Evolutionary conservation across 2,797 vertebrate genomes (phyloP).

Genomic region (Lithobates pipiens): DNA sequence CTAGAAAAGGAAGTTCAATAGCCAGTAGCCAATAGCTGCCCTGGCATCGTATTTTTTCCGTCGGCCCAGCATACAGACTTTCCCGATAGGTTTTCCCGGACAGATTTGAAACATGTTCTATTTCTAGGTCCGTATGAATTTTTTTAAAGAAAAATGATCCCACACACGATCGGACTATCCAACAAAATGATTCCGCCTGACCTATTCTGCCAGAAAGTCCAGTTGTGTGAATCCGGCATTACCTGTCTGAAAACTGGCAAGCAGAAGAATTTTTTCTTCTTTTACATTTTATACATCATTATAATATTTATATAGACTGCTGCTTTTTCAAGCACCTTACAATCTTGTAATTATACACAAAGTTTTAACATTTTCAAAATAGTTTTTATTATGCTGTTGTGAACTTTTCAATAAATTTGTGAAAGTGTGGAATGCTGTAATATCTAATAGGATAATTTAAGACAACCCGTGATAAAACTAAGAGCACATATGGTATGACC

Average conservation of each 20-base stretch:
- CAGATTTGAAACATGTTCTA: too few species aligned
- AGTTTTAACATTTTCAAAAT: not conserved
- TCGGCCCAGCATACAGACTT: too few species aligned
- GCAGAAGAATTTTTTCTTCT: not conserved
- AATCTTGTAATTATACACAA: not conserved
- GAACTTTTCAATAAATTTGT: not conserved
- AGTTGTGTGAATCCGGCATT: too few species aligned
- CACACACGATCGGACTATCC: too few species aligned
- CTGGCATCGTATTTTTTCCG: too few species aligned
- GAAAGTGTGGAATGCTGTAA: not conserved
- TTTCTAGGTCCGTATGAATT: too few species aligned
- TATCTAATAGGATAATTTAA: not conserved
- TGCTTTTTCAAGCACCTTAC: not conserved
- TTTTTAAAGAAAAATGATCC: too few species aligned
- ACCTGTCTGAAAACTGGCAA: not conserved
- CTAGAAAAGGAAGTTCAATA: too few species aligned
- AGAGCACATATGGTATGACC: not conserved
- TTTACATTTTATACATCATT: not conserved
- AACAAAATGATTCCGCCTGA: too few species aligned
- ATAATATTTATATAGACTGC: not conserved
- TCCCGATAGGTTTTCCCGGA: too few species aligned
- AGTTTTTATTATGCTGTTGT: not conserved
- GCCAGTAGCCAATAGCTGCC: too few species aligned
- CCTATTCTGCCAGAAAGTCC: too few species aligned
- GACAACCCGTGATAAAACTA: constrained; percentile 1